Evolutionary conservation across 2,888 invertebrate species (phyloP).

Genomic region (Mesoligia furuncula): DNA sequence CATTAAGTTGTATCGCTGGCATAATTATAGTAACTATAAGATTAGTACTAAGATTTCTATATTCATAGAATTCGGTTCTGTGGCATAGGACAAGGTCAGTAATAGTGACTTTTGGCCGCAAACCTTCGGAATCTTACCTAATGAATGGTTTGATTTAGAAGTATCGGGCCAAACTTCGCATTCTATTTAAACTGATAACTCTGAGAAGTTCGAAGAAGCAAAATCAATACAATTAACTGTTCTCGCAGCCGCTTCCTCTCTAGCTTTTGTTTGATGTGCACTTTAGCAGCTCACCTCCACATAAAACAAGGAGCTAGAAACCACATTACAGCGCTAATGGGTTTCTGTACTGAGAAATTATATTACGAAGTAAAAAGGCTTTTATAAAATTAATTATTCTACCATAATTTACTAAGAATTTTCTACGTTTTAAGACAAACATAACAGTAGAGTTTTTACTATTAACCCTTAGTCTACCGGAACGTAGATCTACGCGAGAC

Average conservation of each 20-base stretch:
- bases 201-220: background rate
- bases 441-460: background rate
- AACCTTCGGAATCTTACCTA: background rate
- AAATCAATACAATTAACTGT: slow-evolving; percentile 35
- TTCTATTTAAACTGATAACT: background rate
- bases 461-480: too few species aligned
- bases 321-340: slow-evolving; percentile 30
- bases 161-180: background rate
- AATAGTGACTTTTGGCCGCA: background rate
- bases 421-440: background rate
- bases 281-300: slow-evolving; percentile 15
- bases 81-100: background rate
- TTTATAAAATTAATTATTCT: slow-evolving; percentile 25
- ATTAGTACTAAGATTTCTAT: background rate
- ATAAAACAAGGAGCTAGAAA: slow-evolving; percentile 26
- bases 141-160: background rate
- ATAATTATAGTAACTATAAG: slow-evolving; percentile 8
- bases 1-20: slow-evolving; percentile 16
- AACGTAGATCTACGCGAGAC: too few species aligned
- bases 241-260: background rate
- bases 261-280: slow-evolving; percentile 21
- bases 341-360: slow-evolving; percentile 28
- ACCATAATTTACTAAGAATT: background rate
- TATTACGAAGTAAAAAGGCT: slow-evolving; percentile 31
- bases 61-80: background rate